A percentile compares a stretch with the other conserved stretches of the same genome.
Evolutionary conservation across 2,797 vertebrate species (phyloP).

Genomic region (Hydrocynus forskahlii): DNA sequence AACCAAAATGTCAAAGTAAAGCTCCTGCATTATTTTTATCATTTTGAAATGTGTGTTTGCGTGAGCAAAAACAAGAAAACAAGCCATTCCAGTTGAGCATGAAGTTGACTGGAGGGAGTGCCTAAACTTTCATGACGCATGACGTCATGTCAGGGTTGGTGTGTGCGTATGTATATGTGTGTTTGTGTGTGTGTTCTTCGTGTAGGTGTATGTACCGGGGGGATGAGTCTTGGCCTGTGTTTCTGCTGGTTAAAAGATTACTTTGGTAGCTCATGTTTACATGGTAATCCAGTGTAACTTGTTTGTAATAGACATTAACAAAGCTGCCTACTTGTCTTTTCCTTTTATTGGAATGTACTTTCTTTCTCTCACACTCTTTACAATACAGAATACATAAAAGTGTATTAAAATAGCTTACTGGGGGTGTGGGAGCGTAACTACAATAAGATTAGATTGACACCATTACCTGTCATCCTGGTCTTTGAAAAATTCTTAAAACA

Average conservation of each 20-base stretch:
- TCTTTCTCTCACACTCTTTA: slow-evolving; percentile 19
- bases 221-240: slow-evolving; percentile 36
- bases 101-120: slow-evolving; percentile 54
- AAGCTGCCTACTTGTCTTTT: background rate
- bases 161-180: slow-evolving; percentile 2
- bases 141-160: slow-evolving; percentile 68
- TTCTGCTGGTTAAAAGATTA: slow-evolving; percentile 20
- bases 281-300: background rate
- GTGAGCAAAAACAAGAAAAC: slow-evolving; percentile 61
- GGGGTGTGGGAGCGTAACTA: background rate
- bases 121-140: slow-evolving; percentile 49
- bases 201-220: slow-evolving; percentile 12
- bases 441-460: slow-evolving; percentile 26
- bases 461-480: slow-evolving; percentile 19
- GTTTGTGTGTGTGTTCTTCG: background rate
- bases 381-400: slow-evolving; percentile 18
- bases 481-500: slow-evolving; percentile 2
- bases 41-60: background rate
- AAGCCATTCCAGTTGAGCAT: slow-evolving; percentile 75
- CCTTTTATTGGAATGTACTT: background rate
- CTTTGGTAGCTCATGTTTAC: background rate
- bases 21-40: too few species aligned
- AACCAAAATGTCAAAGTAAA: too few species aligned
- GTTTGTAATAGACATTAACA: background rate
- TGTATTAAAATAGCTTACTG: slow-evolving; percentile 43